Percentiles rank a stretch among this genome's conserved stretches.
Conservation (phyloP, 2,797 vertebrate species). For the Carapus acus region DNA sequence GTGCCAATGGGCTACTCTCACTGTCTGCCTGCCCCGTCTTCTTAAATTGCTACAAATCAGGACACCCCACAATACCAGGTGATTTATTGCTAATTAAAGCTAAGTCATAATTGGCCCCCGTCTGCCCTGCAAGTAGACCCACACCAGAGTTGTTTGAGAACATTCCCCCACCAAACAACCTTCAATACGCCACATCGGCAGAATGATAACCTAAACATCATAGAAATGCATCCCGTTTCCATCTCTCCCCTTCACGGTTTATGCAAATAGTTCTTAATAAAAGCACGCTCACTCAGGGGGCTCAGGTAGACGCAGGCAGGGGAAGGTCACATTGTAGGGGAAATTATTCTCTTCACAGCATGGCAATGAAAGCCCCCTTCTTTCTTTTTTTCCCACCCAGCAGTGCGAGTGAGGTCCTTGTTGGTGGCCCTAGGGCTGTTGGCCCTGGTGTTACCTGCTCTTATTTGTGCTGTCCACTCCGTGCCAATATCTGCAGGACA, state of each 20-base stretch:
- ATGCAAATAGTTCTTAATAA: slow-evolving; percentile 70
- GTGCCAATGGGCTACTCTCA: slow-evolving; percentile 60
- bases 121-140: slow-evolving; percentile 39
- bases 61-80: slow-evolving; percentile 55
- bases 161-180: slow-evolving; percentile 51
- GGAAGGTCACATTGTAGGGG: slow-evolving; percentile 69
- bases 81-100: slow-evolving; percentile 63
- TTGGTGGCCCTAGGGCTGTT: slow-evolving; percentile 48
- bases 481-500: slow-evolving; percentile 28
- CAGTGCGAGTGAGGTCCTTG: slow-evolving; percentile 49
- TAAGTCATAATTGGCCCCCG: slow-evolving; percentile 42
- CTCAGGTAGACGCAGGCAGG: slow-evolving; percentile 59
- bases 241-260: slow-evolving; percentile 40
- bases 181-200: slow-evolving; percentile 36
- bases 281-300: slow-evolving; percentile 62
- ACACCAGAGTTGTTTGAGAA: slow-evolving; percentile 48
- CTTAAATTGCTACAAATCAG: slow-evolving; percentile 63
- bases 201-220: slow-evolving; percentile 53
- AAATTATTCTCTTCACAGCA: slow-evolving; percentile 68
- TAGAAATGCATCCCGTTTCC: slow-evolving; percentile 49
- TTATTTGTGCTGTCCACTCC: slow-evolving; percentile 55
- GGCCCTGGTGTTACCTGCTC: slow-evolving; percentile 41
- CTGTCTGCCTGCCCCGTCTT: slow-evolving; percentile 47
- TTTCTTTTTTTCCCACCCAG: slow-evolving; percentile 40
- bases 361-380: slow-evolving; percentile 60